Base-by-base conservation (phyloP, 2,888 invertebrate species). In the Drosophila rubida region DNA sequence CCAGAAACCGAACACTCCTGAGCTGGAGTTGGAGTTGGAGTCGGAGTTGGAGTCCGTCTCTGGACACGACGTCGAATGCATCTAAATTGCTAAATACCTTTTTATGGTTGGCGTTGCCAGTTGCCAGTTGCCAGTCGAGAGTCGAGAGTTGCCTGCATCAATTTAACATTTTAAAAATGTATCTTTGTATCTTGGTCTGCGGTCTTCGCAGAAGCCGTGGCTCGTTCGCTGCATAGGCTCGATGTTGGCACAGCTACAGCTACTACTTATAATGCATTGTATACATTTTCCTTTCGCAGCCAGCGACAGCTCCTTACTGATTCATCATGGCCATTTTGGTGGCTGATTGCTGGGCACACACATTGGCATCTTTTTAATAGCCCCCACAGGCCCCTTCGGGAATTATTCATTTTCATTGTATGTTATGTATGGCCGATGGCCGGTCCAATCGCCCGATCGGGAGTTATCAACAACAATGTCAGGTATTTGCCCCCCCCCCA, bases 1-100 rank as follows among this genome's bases (percentile, higher is more conserved):
- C 48, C 37, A 48, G 50, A 60, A 59, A 60, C 59, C 27, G 51
- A 69, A 58, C 48, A 62, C 39, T 63, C n/a, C n/a, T n/a, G n/a
- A n/a, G n/a, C n/a, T n/a, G n/a, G n/a, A n/a, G n/a, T n/a, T n/a
- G 53, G 48, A 60, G 69, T 46, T 66, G 48, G 54, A 54, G 67
- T 69, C 59, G 53, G 48, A 60, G 69, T 46, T 66, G 48, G 54
- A 54, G 67, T 69, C 59, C 61, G 80, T 74, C 59, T 69, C 54
- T 59, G 75, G 76, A 81, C 80, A 80, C 79, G 85, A 87, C 85
- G 82, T 85, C 87, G 86, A 82, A 85, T 85, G 84, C 87, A 84
- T 84, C 84, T 84, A 84, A 84, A 84, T 84, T 84, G 84, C 84
- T 84, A 84, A 84, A 84, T 84, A 84, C 84, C 84, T 87, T 87